A percentile compares a stretch with the other conserved stretches of the same genome.
Conservation (phyloP, 2,113 vertebrate species). For the Platysternon megacephalum region DNA sequence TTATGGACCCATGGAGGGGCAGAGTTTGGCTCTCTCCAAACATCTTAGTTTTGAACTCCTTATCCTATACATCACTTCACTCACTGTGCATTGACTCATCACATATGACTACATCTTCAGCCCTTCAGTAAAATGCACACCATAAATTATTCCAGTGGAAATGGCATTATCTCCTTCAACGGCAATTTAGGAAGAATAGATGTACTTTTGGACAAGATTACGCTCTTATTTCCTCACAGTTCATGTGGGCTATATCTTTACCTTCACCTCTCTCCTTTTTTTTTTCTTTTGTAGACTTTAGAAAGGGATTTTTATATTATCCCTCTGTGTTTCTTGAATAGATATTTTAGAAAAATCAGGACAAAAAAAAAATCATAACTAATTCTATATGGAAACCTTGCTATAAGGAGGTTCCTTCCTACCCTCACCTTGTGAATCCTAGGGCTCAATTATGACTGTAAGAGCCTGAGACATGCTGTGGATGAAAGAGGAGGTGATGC, state of each 20-base stretch:
- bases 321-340: neutral
- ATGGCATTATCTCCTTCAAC: conserved; percentile 36
- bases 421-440: neutral
- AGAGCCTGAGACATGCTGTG: neutral
- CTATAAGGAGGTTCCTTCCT: neutral
- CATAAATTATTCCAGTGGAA: neutral
- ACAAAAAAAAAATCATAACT: neutral
- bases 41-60: conserved; percentile 27
- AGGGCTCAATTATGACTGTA: accelerated
- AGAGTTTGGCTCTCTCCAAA: neutral
- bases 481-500: neutral
- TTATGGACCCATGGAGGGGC: neutral
- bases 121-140: conserved; percentile 16
- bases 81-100: conserved; percentile 46
- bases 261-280: neutral
- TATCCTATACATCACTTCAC: conserved; percentile 15
- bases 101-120: conserved; percentile 18
- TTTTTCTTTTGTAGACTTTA: conserved; percentile 25
- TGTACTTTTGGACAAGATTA: conserved; percentile 31
- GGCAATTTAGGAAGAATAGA: conserved; percentile 50
- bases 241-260: neutral
- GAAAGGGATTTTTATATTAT: neutral
- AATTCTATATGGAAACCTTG: neutral
- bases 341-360: neutral
- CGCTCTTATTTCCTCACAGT: conserved; percentile 40